These are phyloP conservation scores for Macaria liturata DNA, from an alignment of 2,888 invertebrate species.

Conservation along the genomic window DNA sequence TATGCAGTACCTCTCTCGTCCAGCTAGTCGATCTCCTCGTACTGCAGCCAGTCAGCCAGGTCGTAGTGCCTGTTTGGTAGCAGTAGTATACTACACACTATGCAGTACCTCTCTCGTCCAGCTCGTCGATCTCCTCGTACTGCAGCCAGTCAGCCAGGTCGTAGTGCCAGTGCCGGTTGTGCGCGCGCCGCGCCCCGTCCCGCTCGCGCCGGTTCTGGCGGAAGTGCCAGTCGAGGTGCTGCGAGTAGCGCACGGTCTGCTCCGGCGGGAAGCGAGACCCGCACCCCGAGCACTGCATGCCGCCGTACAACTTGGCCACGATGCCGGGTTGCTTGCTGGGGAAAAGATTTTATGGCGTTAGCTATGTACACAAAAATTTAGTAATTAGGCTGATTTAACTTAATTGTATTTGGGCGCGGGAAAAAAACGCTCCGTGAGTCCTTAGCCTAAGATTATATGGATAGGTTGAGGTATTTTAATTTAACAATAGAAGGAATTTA, in stretches of 20 bases:
- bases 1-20: constrained; percentile 89
- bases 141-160: constrained; percentile 95
- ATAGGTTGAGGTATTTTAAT: no score
- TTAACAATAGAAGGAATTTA: no score
- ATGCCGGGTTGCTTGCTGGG: constrained; percentile 88
- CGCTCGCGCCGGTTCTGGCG: constrained; percentile 94
- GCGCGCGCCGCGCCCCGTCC: constrained; percentile 92
- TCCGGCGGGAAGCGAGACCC: constrained; percentile 96
- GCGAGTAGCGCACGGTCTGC: constrained; percentile 94
- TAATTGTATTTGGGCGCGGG: no score
- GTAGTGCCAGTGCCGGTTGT: constrained; percentile 95
- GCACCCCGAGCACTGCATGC: constrained; percentile 98
- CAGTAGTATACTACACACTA: no score
- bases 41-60: constrained; percentile 95
- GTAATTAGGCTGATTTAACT: no score
- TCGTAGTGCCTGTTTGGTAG: constrained; percentile 91
- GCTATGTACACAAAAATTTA: no score
- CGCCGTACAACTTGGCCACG: constrained; percentile 89
- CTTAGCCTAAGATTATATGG: no score
- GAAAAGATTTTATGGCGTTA: rapidly evolving
- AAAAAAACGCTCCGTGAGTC: no score
- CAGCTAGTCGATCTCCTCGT: constrained; percentile 95
- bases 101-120: constrained; percentile 90
- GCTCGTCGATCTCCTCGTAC: constrained; percentile 96
- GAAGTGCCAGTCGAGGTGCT: constrained; percentile 99